Evolutionary conservation across 2,113 vertebrate genomes (phyloP).

Genomic region (Microcebus lehilahytsara): DNA sequence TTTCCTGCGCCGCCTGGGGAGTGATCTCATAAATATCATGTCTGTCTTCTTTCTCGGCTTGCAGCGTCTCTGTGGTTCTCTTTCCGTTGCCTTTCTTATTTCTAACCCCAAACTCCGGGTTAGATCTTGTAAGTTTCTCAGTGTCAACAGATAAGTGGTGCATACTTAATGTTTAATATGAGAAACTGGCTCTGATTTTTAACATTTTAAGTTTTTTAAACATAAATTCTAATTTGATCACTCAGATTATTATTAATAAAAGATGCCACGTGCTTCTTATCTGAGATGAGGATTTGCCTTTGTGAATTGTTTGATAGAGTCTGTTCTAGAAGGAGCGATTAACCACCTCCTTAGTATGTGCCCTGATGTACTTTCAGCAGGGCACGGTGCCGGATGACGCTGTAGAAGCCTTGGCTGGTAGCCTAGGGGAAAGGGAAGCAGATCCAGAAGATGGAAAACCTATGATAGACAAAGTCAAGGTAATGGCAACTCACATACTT

Average conservation of each 20-base stretch:
- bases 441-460: slow-evolving; percentile 80
- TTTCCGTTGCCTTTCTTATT: background rate
- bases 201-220: background rate
- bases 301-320: background rate
- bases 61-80: background rate
- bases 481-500: slow-evolving; percentile 59
- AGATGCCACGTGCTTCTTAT: background rate
- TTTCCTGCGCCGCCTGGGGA: background rate
- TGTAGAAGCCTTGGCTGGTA: slow-evolving; percentile 82
- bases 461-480: slow-evolving; percentile 83
- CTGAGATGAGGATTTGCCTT: background rate
- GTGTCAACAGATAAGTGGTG: background rate
- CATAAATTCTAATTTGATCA: background rate
- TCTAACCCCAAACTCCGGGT: background rate
- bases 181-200: background rate
- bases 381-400: slow-evolving; percentile 65
- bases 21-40: background rate
- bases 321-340: background rate
- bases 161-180: background rate
- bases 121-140: background rate
- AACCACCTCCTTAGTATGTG: background rate
- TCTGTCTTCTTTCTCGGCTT: background rate
- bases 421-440: slow-evolving; percentile 76
- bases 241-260: background rate
- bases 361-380: slow-evolving; percentile 47